These are phyloP conservation scores for Felis chaus DNA, from an alignment of 2,113 vertebrate species.

Conservation along the genomic window DNA sequence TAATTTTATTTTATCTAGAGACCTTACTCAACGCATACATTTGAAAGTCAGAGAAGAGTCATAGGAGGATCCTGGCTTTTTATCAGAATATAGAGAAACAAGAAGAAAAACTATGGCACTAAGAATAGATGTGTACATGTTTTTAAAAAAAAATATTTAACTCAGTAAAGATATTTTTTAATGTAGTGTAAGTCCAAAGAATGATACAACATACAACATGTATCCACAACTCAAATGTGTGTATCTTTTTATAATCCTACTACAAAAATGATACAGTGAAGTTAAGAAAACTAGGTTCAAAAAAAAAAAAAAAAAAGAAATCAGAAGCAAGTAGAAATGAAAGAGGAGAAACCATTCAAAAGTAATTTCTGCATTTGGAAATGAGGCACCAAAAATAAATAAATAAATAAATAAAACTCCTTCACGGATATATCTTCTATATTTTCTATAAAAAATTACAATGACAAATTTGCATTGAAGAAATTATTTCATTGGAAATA, in stretches of 20 bases:
- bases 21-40: not conserved
- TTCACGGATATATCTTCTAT: not conserved
- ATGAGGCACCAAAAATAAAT: not conserved
- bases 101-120: not conserved
- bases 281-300: not conserved
- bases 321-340: not conserved
- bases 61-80: not conserved
- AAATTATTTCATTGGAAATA: not conserved
- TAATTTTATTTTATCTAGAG: not conserved
- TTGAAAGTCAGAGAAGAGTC: not conserved
- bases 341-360: not conserved
- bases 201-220: not conserved
- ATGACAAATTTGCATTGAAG: not conserved
- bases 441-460: not conserved
- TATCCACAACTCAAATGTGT: not conserved
- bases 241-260: not conserved
- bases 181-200: not conserved
- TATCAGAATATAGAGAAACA: not conserved
- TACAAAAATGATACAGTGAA: not conserved
- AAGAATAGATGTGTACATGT: not conserved
- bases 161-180: not conserved
- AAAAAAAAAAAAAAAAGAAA: constrained; percentile 20
- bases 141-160: not conserved
- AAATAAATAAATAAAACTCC: too few relatives aligned
- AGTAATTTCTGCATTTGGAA: not conserved